Evolutionary conservation across 2,888 invertebrate genomes (phyloP).

Genomic region (Drosophila mulleri): DNA sequence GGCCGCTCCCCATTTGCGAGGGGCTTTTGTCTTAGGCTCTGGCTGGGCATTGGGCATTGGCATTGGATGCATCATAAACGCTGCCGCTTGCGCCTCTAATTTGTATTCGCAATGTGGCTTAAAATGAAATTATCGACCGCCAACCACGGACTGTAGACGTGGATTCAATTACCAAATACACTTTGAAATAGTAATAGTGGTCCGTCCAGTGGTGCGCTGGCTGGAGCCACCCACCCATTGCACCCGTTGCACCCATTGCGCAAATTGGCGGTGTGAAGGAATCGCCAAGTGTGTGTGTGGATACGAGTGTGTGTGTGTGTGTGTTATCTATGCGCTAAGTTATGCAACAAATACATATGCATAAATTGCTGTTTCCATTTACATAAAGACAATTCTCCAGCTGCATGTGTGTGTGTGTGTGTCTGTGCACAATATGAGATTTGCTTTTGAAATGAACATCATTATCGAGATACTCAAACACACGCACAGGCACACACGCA

Average conservation of each 20-base stretch:
- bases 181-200: conserved; percentile 37
- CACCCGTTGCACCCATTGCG: background rate
- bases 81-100: conserved; percentile 47
- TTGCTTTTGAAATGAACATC: conserved; percentile 78
- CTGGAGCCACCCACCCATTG: background rate
- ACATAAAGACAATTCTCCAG: conserved; percentile 48
- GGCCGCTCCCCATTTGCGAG: background rate
- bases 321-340: conserved; percentile 51
- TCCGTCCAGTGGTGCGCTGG: conserved; percentile 3
- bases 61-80: background rate
- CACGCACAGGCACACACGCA: conserved; percentile 36
- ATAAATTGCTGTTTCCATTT: conserved; percentile 61
- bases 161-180: conserved; percentile 78
- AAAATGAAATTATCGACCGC: conserved; percentile 79
- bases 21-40: background rate
- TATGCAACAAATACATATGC: conserved; percentile 65
- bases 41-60: background rate
- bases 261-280: conserved; percentile 10
- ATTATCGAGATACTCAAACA: conserved; percentile 57
- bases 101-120: conserved; percentile 73
- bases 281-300: background rate
- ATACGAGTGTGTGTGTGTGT: background rate
- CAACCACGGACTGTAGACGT: conserved; percentile 74
- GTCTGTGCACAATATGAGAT: conserved; percentile 61
- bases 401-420: conserved; percentile 11